These are phyloP conservation scores for Eutrigla gurnardus DNA, from an alignment of 2,797 vertebrate genomes.

Conservation along the genomic window DNA sequence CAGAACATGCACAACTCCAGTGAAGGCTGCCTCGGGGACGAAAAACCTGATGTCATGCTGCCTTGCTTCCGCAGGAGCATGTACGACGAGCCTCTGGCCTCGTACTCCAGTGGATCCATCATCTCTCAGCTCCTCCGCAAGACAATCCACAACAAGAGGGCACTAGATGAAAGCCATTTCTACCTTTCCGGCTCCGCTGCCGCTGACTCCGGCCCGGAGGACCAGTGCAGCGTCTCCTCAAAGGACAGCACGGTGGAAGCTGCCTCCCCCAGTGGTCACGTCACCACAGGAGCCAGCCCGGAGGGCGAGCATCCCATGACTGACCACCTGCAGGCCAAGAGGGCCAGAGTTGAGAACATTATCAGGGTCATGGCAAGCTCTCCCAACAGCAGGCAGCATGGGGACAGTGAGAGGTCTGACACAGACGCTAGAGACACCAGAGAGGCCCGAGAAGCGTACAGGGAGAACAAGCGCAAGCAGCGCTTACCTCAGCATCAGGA, in stretches of 20 bases:
- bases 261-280: constrained; percentile 66
- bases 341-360: constrained; percentile 94
- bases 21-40: constrained; percentile 77
- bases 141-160: constrained; percentile 79
- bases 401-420: constrained; percentile 70
- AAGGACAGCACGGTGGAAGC: constrained; percentile 76
- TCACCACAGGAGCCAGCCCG: constrained; percentile 59
- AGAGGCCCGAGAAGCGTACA: constrained; percentile 74
- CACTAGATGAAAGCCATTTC: constrained; percentile 77
- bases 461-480: constrained; percentile 90
- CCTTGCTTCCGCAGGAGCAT: constrained; percentile 82
- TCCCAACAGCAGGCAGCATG: constrained; percentile 73
- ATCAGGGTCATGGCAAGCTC: constrained; percentile 90
- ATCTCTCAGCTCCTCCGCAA: constrained; percentile 87
- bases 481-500: constrained; percentile 87
- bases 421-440: constrained; percentile 67
- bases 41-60: constrained; percentile 79
- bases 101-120: constrained; percentile 79
- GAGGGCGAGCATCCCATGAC: constrained; percentile 80
- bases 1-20: constrained; percentile 76
- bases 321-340: constrained; percentile 90
- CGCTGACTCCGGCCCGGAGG: constrained; percentile 78
- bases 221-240: constrained; percentile 74
- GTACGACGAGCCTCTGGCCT: constrained; percentile 79
- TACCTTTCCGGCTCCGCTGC: constrained; percentile 77